Evolutionary conservation across 1,140 invertebrate genomes (phyloP).

Genomic region (Harpegnathos saltator): DNA sequence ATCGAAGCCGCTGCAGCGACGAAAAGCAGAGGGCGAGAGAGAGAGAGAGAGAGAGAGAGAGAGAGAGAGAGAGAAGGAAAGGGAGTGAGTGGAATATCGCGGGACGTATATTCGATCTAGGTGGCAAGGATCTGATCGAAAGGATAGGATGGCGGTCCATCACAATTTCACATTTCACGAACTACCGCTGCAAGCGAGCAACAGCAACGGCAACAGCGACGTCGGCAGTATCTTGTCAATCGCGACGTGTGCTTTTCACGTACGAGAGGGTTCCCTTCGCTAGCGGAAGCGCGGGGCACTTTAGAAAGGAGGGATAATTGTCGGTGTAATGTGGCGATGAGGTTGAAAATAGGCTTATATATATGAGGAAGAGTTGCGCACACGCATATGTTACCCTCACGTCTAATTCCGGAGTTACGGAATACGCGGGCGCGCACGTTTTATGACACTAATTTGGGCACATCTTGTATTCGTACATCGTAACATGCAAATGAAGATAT

Average conservation of each 20-base stretch:
- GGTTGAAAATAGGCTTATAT: too few relatives aligned
- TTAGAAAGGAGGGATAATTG: not conserved
- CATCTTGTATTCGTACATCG: conserved; percentile 10
- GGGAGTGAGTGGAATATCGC: conserved; percentile 43
- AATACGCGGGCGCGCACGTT: too few relatives aligned
- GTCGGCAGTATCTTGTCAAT: conserved; percentile 11
- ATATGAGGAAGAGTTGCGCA: too few relatives aligned
- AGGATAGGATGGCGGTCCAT: conserved; percentile 52
- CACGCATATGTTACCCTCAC: not conserved
- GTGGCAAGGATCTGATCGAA: conserved; percentile 58
- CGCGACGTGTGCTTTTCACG: not conserved
- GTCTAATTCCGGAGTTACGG: conserved; percentile 7
- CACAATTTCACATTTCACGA: conserved; percentile 61
- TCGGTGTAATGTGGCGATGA: not conserved
- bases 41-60: not conserved
- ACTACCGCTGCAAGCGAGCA: conserved; percentile 11
- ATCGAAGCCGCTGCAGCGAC: not conserved
- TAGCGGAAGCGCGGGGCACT: conserved; percentile 23
- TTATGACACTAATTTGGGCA: not conserved
- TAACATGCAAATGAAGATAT: conserved; percentile 12
- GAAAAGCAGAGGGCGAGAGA: not conserved
- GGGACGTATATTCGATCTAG: conserved; percentile 58
- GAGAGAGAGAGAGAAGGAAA: too few relatives aligned
- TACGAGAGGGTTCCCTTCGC: too few relatives aligned
- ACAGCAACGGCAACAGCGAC: conserved; percentile 1